A percentile compares a stretch with the other conserved stretches of the same genome.
These are phyloP conservation scores for Megalopta genalis DNA, from an alignment of 1,140 invertebrate genomes.

Conservation along the genomic window DNA sequence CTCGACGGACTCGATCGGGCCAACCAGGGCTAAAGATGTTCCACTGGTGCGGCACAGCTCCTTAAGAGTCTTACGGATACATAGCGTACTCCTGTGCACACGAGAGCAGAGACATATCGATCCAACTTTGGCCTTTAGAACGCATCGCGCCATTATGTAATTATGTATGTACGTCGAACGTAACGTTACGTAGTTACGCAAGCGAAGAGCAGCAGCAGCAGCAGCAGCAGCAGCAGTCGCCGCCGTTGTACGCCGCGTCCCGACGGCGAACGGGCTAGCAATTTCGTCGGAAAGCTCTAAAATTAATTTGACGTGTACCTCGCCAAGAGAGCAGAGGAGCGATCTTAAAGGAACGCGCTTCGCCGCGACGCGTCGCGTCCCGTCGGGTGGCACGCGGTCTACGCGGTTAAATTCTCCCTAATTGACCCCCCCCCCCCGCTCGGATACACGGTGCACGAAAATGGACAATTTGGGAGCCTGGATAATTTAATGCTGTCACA, in stretches of 20 bases:
- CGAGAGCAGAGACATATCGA: constrained; percentile 37
- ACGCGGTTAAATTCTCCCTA: too few relatives aligned
- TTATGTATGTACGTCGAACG: constrained; percentile 38
- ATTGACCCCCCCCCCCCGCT: too few relatives aligned
- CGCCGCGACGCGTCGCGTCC: too few relatives aligned
- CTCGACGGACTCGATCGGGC: neutral
- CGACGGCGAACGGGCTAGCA: neutral
- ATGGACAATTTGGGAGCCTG: too few relatives aligned
- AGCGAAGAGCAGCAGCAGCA: constrained; percentile 1
- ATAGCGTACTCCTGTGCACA: constrained; percentile 5
- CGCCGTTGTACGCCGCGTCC: neutral
- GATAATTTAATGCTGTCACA: too few relatives aligned
- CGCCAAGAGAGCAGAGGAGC: neutral
- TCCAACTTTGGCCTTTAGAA: constrained; percentile 50
- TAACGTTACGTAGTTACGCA: constrained; percentile 46
- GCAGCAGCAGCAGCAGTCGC: too few relatives aligned
- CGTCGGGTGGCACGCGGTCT: too few relatives aligned
- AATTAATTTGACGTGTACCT: constrained; percentile 13
- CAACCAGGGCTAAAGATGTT: neutral
- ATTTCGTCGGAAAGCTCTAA: constrained; percentile 5
- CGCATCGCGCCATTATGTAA: constrained; percentile 45
- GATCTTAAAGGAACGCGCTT: neutral
- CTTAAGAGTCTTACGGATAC: constrained; percentile 22
- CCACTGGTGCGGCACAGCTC: constrained; percentile 18
- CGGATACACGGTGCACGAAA: too few relatives aligned